A percentile compares a stretch with the other conserved stretches of the same genome.
Evolutionary conservation across 2,113 vertebrate genomes (phyloP).

Genomic region (Gila orcuttii): DNA sequence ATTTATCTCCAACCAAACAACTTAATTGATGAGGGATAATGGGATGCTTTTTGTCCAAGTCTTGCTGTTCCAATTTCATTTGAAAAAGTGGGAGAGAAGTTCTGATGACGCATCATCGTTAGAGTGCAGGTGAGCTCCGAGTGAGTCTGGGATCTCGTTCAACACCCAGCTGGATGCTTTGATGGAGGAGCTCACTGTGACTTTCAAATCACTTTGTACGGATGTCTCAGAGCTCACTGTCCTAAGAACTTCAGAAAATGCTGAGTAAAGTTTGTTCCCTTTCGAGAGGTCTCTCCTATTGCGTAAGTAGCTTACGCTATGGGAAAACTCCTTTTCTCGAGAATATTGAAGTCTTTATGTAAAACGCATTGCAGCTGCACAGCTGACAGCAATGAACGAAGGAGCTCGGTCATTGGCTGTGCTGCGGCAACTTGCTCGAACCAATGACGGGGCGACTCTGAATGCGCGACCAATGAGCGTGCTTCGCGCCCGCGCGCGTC

Average conservation of each 20-base stretch:
- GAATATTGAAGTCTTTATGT: too few species aligned
- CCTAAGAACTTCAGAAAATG: slow-evolving; percentile 24
- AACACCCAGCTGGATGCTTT: slow-evolving; percentile 68
- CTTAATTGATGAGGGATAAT: slow-evolving; percentile 52
- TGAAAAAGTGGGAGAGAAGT: slow-evolving; percentile 50
- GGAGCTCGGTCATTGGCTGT: too few species aligned
- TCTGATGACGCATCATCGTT: slow-evolving; percentile 54
- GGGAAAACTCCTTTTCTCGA: too few species aligned
- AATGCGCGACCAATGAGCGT: too few species aligned
- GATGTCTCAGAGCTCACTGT: slow-evolving; percentile 34
- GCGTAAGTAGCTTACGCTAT: too few species aligned
- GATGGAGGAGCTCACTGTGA: slow-evolving; percentile 45
- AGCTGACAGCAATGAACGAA: too few species aligned
- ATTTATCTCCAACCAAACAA: slow-evolving; percentile 46
- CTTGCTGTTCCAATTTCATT: slow-evolving; percentile 55
- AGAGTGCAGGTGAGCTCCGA: slow-evolving; percentile 62
- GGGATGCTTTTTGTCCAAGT: slow-evolving; percentile 48
- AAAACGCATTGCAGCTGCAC: too few species aligned
- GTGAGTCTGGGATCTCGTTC: slow-evolving; percentile 69
- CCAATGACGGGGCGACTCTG: too few species aligned
- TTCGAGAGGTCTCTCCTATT: too few species aligned
- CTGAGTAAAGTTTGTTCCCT: not conserved
- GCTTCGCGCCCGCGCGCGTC: too few species aligned
- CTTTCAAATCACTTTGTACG: slow-evolving; percentile 50
- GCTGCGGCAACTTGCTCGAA: too few species aligned